Evolutionary conservation across 2,888 invertebrate genomes (phyloP), one percentile per base, ranked within the genome.

Genomic region (Gymnosoma rotundatum): DNA sequence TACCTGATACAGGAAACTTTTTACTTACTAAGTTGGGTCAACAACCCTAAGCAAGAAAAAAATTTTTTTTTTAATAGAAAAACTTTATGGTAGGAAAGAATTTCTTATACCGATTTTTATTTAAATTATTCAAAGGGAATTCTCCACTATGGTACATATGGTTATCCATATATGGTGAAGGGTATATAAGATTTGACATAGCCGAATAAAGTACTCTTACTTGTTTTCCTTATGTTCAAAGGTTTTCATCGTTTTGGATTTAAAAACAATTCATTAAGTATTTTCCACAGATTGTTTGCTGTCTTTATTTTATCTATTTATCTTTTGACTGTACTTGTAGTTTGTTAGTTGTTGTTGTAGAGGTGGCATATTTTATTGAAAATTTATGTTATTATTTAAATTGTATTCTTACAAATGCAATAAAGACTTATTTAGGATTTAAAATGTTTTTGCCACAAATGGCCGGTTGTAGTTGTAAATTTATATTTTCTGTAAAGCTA

Each of bases 321-420:
- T 1, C 0, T 61, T 42, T 42, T 54, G 32, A 32, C 32, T 32
- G 32, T 32, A 32, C 32, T 32, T 2, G 32, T 32, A 32, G 32
- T 8, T 32, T 32, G 32, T 48, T 58, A 18, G 45, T 67, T 14
- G 0, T 20, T 52, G n/a, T 21, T 42, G 36, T 74, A 80, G 32
- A 74, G 48, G 52, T 25, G 42, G 63, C 5, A 69, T 69, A 20
- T 70, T 76, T 76, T 58, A 52, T 76, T 70, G 32, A 50, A 52
- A 66, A 66, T 82, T 82, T 76, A 45, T 69, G 50, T 64, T 70
- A 66, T 76, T 82, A 76, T 82, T 72, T 75, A 66, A 69, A 76
- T 78, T 64, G 48, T 56, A 36, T 1, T 25, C n/a, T 45, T 2
- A 45, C 12, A 45, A 45, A 45, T 45, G n/a, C 16, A 14, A 48